These are phyloP conservation scores for Candidula unifasciata DNA, from an alignment of 2,888 invertebrate genomes.

Conservation along the genomic window DNA sequence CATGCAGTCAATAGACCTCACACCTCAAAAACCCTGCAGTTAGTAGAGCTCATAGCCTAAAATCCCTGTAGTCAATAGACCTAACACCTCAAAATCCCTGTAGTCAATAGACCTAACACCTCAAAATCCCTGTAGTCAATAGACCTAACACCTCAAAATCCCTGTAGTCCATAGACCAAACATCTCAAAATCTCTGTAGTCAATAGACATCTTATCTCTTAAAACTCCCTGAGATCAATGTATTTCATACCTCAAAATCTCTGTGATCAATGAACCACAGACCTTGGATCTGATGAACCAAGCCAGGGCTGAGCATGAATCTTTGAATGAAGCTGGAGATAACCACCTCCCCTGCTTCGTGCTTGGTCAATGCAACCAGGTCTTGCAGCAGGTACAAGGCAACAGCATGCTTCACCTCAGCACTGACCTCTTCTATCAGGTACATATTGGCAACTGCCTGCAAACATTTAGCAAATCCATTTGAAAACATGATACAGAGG, in stretches of 20 bases:
- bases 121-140: too few relatives aligned
- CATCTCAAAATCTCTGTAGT: not conserved
- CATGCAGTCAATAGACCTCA: too few relatives aligned
- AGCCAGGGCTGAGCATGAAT: conserved; percentile 86
- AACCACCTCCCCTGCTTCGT: conserved; percentile 64
- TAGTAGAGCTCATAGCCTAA: too few relatives aligned
- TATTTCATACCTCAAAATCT: conserved; percentile 84
- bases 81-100: too few relatives aligned
- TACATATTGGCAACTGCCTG: conserved; percentile 84
- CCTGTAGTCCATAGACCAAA: not conserved
- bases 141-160: too few relatives aligned
- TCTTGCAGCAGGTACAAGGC: conserved; percentile 90
- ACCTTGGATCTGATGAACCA: conserved; percentile 88
- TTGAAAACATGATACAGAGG: too few relatives aligned
- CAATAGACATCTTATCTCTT: not conserved
- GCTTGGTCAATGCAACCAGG: conserved; percentile 86
- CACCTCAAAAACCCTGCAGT: too few relatives aligned
- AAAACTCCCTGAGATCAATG: too few relatives aligned
- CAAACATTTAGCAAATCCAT: conserved; percentile 36
- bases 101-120: too few relatives aligned
- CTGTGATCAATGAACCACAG: conserved; percentile 94
- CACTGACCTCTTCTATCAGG: conserved; percentile 83
- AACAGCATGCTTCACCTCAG: conserved; percentile 87
- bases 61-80: too few relatives aligned
- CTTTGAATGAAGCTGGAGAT: conserved; percentile 87